Percentiles rank a stretch among this genome's conserved stretches.
Conservation (phyloP, 2,888 invertebrate species). For the Caenorhabditis plicata region DNA sequence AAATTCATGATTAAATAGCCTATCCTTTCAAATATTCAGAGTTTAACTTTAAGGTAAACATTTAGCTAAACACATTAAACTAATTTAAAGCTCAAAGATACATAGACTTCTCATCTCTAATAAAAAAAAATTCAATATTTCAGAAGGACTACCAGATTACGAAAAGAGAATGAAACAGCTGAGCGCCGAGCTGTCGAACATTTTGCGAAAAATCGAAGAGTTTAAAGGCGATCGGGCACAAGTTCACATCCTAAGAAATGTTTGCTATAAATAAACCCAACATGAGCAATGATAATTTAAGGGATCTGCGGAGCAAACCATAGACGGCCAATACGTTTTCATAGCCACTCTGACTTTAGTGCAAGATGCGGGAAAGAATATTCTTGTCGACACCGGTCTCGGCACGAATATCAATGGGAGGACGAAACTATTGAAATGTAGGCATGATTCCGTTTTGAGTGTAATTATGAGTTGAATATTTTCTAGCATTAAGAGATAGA, state of each 20-base stretch:
- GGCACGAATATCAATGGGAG: conserved; percentile 63
- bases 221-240: conserved; percentile 10
- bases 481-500: conserved; percentile 9
- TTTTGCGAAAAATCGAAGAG: conserved; percentile 34
- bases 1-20: too few species aligned
- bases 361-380: conserved; percentile 51
- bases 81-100: too few species aligned
- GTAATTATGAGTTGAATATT: not conserved
- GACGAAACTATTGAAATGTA: conserved; percentile 55
- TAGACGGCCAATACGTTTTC: conserved; percentile 53
- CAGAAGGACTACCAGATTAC: conserved; percentile 5
- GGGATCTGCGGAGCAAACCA: conserved; percentile 60
- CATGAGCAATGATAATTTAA: conserved; percentile 12
- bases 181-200: conserved; percentile 38
- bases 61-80: too few species aligned
- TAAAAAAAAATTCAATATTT: not conserved
- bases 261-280: not conserved
- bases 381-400: conserved; percentile 62
- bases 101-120: not conserved
- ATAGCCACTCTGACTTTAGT: conserved; percentile 60
- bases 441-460: not conserved
- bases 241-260: conserved; percentile 27
- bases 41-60: too few species aligned
- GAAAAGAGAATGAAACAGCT: conserved; percentile 29
- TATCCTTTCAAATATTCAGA: too few species aligned